A percentile compares a stretch with the other conserved stretches of the same genome.
Conservation (phyloP, 2,797 vertebrate genomes). For the Sebastolobus altivelis region DNA sequence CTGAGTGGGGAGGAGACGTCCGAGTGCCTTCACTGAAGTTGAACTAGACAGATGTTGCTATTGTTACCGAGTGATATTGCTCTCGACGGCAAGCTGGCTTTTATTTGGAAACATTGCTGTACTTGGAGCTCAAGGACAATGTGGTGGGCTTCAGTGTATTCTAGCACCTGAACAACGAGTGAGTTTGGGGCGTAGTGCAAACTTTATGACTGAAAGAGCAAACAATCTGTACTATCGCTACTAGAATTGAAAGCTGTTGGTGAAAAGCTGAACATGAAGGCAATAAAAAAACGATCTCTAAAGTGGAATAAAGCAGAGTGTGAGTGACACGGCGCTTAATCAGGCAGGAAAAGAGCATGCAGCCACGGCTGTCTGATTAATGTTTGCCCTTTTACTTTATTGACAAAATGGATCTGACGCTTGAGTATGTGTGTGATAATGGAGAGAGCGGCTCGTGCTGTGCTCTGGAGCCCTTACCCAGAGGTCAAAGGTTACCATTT, state of each 20-base stretch:
- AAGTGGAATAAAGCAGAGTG: constrained; percentile 38
- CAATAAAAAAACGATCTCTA: constrained; percentile 41
- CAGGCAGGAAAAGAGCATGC: constrained; percentile 69
- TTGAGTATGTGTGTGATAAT: constrained; percentile 36
- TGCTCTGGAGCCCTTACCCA: constrained; percentile 10
- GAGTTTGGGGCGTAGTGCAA: constrained; percentile 10
- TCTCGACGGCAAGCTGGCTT: constrained; percentile 57
- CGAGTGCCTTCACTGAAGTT: constrained; percentile 39
- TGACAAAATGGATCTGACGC: constrained; percentile 67
- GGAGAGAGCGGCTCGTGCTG: constrained; percentile 25
- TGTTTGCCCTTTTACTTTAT: constrained; percentile 69
- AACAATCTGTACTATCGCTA: background rate
- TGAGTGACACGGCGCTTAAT: constrained; percentile 68
- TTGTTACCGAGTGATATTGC: constrained; percentile 51
- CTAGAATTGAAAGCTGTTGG: background rate
- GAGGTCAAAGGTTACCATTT: constrained; percentile 36
- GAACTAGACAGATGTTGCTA: constrained; percentile 64
- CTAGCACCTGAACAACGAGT: background rate
- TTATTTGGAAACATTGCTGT: constrained; percentile 47
- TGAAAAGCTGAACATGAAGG: constrained; percentile 23
- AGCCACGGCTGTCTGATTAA: constrained; percentile 68
- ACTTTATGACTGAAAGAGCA: background rate
- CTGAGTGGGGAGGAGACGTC: constrained; percentile 44
- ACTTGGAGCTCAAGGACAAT: constrained; percentile 43
- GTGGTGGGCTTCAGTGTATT: background rate